Percentiles rank a stretch among this genome's conserved stretches.
Conservation (phyloP, 2,888 invertebrate genomes). For the Agrochola circellaris region DNA sequence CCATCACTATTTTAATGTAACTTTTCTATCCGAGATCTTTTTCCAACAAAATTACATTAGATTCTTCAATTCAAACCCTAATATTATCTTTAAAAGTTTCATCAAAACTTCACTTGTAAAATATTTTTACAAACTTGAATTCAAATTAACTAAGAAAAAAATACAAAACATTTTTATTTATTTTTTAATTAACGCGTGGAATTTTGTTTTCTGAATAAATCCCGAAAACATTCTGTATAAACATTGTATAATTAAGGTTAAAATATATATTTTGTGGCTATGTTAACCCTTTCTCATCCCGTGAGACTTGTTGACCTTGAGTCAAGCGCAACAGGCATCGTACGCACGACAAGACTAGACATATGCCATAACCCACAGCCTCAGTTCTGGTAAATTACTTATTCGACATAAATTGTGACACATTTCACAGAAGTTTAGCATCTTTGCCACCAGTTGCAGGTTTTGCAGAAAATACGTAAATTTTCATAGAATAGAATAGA, state of each 20-base stretch:
- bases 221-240: not conserved
- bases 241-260: not conserved
- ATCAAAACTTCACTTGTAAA: conserved; percentile 12
- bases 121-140: conserved; percentile 17
- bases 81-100: conserved; percentile 16
- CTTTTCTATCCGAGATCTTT: not conserved
- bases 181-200: not conserved
- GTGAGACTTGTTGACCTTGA: conserved; percentile 17
- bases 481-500: not conserved
- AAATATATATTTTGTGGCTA: conserved; percentile 6
- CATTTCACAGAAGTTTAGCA: not conserved
- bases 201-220: conserved; percentile 8
- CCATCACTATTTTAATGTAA: not conserved
- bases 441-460: too few relatives aligned
- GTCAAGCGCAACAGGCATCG: conserved; percentile 37
- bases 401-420: not conserved
- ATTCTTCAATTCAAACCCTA: conserved; percentile 7
- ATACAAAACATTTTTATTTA: not conserved
- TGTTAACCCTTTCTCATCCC: conserved; percentile 6
- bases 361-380: not conserved
- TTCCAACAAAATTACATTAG: conserved; percentile 8
- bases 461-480: not conserved
- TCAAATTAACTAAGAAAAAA: conserved; percentile 6
- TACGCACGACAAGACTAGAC: not conserved
- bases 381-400: not conserved